phyloP scores from a whole-genome alignment of 2,888 invertebrate genomes.

The Adelognathus sp. region DNA sequence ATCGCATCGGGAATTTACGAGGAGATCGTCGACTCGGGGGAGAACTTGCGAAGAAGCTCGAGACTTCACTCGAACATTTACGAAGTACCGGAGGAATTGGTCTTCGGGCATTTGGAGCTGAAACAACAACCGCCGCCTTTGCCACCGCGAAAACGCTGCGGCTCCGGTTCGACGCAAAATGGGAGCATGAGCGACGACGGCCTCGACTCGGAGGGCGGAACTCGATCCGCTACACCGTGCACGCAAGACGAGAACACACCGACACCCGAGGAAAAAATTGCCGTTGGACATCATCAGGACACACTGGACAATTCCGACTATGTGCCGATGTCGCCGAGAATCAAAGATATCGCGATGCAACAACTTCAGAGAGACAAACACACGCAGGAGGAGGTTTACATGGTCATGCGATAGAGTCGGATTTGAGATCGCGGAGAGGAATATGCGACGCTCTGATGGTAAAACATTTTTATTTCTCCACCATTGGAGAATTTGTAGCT shows the following conservation, averaged over 20 bases:
- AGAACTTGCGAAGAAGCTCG: conserved; percentile 48
- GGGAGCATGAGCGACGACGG: conserved; percentile 74
- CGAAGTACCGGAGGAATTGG: conserved; percentile 80
- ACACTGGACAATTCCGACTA: conserved; percentile 73
- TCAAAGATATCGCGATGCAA: conserved; percentile 68
- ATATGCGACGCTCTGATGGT: too few relatives aligned
- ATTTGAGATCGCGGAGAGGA: too few relatives aligned
- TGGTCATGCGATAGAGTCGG: conserved; percentile 77
- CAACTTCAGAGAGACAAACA: conserved; percentile 65
- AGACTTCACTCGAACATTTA: conserved; percentile 66
- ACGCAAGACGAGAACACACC: conserved; percentile 70
- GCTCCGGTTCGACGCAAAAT: conserved; percentile 68
- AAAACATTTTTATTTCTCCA: neutral
- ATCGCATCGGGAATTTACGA: conserved; percentile 87
- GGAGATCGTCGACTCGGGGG: conserved; percentile 83
- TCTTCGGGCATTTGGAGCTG: conserved; percentile 66
- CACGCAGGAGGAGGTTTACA: conserved; percentile 74
- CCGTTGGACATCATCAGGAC: conserved; percentile 36
- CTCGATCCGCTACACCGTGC: conserved; percentile 71
- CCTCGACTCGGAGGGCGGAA: conserved; percentile 73
- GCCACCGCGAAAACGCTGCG: conserved; percentile 80
- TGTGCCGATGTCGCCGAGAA: conserved; percentile 78
- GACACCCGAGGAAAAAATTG: conserved; percentile 67
- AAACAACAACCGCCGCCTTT: conserved; percentile 80
- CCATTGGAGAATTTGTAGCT: too few relatives aligned